Evolutionary conservation across 2,888 invertebrate species (phyloP).

Genomic region (Corbicula japonica): DNA sequence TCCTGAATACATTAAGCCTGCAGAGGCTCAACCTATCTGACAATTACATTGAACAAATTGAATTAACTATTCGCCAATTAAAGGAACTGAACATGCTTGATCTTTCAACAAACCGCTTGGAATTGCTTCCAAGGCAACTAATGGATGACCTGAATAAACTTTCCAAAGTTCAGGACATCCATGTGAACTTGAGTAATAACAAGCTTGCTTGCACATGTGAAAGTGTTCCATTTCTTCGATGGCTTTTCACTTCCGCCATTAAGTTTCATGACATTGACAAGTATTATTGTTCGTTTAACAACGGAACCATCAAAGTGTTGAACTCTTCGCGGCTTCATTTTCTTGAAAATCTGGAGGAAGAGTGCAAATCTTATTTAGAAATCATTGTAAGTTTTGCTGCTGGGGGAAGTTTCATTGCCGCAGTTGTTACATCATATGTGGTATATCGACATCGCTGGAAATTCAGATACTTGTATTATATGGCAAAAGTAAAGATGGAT

Average conservation of each 20-base stretch:
- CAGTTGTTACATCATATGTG: constrained; percentile 28
- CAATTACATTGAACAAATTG: constrained; percentile 44
- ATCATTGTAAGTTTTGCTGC: constrained; percentile 35
- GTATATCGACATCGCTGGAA: constrained; percentile 54
- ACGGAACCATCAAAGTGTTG: constrained; percentile 25
- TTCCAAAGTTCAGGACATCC: constrained; percentile 10
- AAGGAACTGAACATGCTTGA: constrained; percentile 34
- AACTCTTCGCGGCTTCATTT: constrained; percentile 23
- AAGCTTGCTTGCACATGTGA: constrained; percentile 53
- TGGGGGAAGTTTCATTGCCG: constrained; percentile 23
- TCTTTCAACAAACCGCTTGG: constrained; percentile 46
- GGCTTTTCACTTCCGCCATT: constrained; percentile 38
- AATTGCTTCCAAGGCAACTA: constrained; percentile 9
- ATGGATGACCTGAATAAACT: constrained; percentile 17
- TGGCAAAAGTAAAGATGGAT: constrained; percentile 55
- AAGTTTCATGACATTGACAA: constrained; percentile 19
- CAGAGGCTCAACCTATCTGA: constrained; percentile 33
- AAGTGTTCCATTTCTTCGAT: constrained; percentile 45
- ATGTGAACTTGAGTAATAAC: constrained; percentile 38
- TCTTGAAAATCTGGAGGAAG: constrained; percentile 25
- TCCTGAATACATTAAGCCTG: constrained; percentile 13
- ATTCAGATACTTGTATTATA: constrained; percentile 58
- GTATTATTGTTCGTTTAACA: constrained; percentile 50
- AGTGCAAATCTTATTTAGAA: constrained; percentile 45
- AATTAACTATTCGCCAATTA: constrained; percentile 19